phyloP scores from a whole-genome alignment of 2,888 invertebrate species.

The Thera britannica region DNA sequence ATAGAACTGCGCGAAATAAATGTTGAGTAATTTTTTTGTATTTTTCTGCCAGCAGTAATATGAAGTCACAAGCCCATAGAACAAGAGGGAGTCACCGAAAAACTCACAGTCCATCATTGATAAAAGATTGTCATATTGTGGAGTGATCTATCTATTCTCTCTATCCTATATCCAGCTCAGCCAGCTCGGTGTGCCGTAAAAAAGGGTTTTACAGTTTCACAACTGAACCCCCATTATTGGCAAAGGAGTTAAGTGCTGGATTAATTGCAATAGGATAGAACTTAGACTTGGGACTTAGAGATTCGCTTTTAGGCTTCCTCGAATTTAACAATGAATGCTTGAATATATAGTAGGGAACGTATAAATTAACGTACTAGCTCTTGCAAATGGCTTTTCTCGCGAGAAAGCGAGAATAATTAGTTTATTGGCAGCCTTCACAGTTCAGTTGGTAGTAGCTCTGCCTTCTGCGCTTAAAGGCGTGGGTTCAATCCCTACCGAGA shows the following conservation, averaged over 20 bases:
- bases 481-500: too few relatives aligned
- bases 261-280: slow-evolving; percentile 58
- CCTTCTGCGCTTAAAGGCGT: too few relatives aligned
- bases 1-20: too few relatives aligned
- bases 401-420: neutral
- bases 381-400: neutral
- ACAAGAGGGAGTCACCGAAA: too few relatives aligned
- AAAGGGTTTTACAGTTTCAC: slow-evolving; percentile 55
- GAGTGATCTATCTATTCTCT: slow-evolving; percentile 15
- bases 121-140: neutral
- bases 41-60: too few relatives aligned
- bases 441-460: too few relatives aligned
- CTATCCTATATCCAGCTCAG: slow-evolving; percentile 27
- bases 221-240: slow-evolving; percentile 59
- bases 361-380: neutral
- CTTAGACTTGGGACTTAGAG: slow-evolving; percentile 29
- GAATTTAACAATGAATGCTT: slow-evolving; percentile 2
- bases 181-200: slow-evolving; percentile 51
- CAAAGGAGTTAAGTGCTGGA: slow-evolving; percentile 61
- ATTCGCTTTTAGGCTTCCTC: slow-evolving; percentile 30
- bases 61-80: too few relatives aligned
- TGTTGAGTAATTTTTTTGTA: too few relatives aligned
- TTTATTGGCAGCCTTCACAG: too few relatives aligned
- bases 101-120: neutral
- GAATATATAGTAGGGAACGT: neutral